A percentile compares a stretch with the other conserved stretches of the same genome.
These are phyloP conservation scores for Podilymbus podiceps DNA, from an alignment of 2,113 vertebrate species.

Conservation along the genomic window DNA sequence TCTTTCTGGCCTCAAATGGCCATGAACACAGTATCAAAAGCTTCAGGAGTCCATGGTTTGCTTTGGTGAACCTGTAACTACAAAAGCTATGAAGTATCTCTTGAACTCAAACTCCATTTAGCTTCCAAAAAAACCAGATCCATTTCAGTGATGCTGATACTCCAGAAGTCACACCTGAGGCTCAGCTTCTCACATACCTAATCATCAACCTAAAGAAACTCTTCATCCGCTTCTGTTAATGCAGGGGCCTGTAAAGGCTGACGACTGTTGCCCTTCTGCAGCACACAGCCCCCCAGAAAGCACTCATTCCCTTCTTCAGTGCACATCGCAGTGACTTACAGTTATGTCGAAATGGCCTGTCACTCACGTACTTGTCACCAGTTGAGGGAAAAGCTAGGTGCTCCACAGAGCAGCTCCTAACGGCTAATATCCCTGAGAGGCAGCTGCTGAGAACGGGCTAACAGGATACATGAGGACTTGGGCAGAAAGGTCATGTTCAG, in stretches of 20 bases:
- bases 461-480: background rate
- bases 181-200: background rate
- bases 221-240: background rate
- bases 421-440: background rate
- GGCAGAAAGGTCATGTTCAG: background rate
- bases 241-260: background rate
- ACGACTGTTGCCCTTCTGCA: background rate
- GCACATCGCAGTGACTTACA: background rate
- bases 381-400: background rate
- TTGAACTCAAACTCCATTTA: background rate
- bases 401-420: background rate
- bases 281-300: background rate
- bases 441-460: background rate
- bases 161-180: background rate
- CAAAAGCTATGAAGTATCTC: background rate
- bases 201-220: background rate
- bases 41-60: background rate
- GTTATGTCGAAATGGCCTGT: background rate
- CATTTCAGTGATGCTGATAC: background rate
- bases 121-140: background rate
- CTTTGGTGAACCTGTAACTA: background rate
- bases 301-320: background rate
- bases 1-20: background rate
- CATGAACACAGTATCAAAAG: background rate
- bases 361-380: background rate